Percentiles rank a stretch among this genome's conserved stretches.
Evolutionary conservation across 2,888 invertebrate genomes (phyloP).

Genomic region (Cistogaster globosa): DNA sequence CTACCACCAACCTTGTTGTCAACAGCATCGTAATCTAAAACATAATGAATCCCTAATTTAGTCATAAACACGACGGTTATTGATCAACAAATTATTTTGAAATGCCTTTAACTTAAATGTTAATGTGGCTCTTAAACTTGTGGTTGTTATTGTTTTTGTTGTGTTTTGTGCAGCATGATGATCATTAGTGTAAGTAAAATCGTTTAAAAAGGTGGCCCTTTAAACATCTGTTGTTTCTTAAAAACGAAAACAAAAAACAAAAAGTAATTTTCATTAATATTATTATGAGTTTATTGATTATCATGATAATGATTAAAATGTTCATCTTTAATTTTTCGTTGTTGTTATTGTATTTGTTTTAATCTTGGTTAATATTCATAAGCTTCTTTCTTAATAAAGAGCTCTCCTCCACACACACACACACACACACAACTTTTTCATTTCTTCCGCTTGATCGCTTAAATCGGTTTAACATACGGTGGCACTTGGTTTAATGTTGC

Average conservation of each 20-base stretch:
- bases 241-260: neutral
- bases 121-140: constrained; percentile 2
- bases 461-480: constrained; percentile 63
- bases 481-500: constrained; percentile 66
- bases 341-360: constrained; percentile 29
- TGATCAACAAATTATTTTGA: constrained; percentile 80
- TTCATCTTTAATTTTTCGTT: neutral
- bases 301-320: constrained; percentile 44
- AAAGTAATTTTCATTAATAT: constrained; percentile 52
- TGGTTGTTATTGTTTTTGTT: neutral
- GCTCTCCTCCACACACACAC: constrained; percentile 34
- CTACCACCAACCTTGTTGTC: constrained; percentile 66
- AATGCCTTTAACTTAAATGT: constrained; percentile 63
- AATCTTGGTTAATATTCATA: constrained; percentile 66
- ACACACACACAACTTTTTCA: constrained; percentile 9
- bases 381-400: constrained; percentile 44
- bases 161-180: neutral
- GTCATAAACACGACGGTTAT: constrained; percentile 81
- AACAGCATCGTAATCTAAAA: constrained; percentile 69
- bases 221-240: constrained; percentile 51
- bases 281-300: constrained; percentile 38
- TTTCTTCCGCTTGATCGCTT: constrained; percentile 60
- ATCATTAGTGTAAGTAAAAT: constrained; percentile 21
- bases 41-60: constrained; percentile 78
- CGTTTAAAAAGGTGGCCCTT: neutral